Base-by-base conservation (phyloP, 2,888 invertebrate species). In the Chaitophorus viminalis region DNA sequence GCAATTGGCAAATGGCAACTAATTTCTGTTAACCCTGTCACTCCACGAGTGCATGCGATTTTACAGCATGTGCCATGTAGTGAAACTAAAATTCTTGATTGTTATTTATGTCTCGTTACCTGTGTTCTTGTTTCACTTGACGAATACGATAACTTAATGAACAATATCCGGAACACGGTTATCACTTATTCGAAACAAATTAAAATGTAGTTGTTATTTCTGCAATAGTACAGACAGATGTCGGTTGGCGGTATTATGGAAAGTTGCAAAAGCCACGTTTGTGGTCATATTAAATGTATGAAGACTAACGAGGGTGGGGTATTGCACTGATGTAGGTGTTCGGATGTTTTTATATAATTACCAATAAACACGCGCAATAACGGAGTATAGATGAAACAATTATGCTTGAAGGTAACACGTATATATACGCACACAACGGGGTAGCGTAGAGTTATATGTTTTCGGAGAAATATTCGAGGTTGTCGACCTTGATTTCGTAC, bases 331-430 rank as follows among this genome's bases (percentile, higher is more conserved):
- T 29, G 31, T 70, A 31, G 31, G 70, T 31, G 21, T 3, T 25
- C 60, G 29, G 29, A 31, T 70, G 29, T n/a, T 68, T 29, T n/a
- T 31, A 70, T 17, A 70, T 29, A 29, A 70, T 70, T 31, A 29
- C n/a, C n/a, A n/a, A 65, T n/a, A 79, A 39, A 68, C 65, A 29
- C 79, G 60, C 65, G 39, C 79, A 68, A 79, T 36, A 79, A 68
- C 6, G 65, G 36, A 79, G 46, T 14, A 79, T 36, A 33, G n/a
- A n/a, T n/a, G 65, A 39, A n/a, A 18, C n/a, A 6, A 39, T 65
- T 11, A 54, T 33, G 70, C 1, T 70, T 31, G 31, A 14, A 70
- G 70, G 29, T 70, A 65, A 65, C 65, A 11, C 65, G 25, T 9
- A 65, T 46, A 46, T 29, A 25, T n/a, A 9, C 65, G 1, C 29